Evolutionary conservation across 2,888 invertebrate genomes (phyloP), one percentile per base, ranked within the genome.

Genomic region (Geotrupes spiniger): DNA sequence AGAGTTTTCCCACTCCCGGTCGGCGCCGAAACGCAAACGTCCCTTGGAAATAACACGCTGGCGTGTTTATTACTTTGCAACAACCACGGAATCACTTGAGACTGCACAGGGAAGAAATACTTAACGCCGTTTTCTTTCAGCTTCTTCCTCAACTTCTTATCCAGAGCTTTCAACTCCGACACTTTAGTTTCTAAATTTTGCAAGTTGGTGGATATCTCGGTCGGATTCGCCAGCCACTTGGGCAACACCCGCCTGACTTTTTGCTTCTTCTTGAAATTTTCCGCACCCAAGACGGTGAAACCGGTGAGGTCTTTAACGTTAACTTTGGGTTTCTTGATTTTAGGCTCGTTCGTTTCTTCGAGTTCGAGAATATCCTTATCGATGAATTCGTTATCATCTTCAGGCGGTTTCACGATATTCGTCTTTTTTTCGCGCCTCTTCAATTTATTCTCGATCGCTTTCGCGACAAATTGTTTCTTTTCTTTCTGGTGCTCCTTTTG

Each of bases 1-100:
- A 98, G 74, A 1, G 98, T 98, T 77, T 98, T 98, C 12, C 98
- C 98, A 76, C 95, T 96, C 11, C 96, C 97, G 1, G 98, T 98
- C 1, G 98, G 96, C 11, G 97, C 95, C 31, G 94, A 95, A 17
- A 99, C 92, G 74, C 98, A 98, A 42, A 96, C 78, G 71, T 99
- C 98, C 58, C 87, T 81, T 0, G 92, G 89, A 74, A 89, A 83
- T 60, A 86, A 77, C 17, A 79, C 75, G 62, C 75, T 66, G 46
- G 83, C 77, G 56, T 81, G 74, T 53, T 76, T 68, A 56, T 84
- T 78, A 52, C 81, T 80, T 60, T 82, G 72, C 25, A 91, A 67
- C 40, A 93, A 75, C 79, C 86, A 90, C 2, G 89, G 87, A 54
- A 93, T 82, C 0, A 91, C 83, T 65, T 80, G 77, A 37, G 79